Evolutionary conservation across 2,888 invertebrate genomes (phyloP).

Genomic region (Maniola hyperantus): DNA sequence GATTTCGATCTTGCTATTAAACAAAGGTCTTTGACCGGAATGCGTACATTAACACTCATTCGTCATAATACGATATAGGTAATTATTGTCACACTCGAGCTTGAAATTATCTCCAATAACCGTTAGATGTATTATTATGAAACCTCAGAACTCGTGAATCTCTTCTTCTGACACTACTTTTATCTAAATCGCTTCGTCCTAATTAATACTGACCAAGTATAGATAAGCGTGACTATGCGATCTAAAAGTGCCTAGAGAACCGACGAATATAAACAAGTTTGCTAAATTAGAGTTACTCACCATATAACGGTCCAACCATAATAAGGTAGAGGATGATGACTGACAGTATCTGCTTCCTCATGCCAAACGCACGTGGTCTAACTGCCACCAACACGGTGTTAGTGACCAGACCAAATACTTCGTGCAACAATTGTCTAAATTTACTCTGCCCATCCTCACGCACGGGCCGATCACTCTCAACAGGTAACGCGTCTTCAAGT

Average conservation of each 20-base stretch:
- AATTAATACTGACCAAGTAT: not conserved
- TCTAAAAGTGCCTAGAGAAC: not conserved
- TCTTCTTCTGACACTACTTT: not conserved
- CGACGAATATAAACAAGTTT: not conserved
- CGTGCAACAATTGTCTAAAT: slow-evolving; percentile 50
- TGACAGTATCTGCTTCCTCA: slow-evolving; percentile 66
- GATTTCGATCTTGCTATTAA: slow-evolving; percentile 27
- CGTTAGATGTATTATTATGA: not conserved
- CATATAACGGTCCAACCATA: slow-evolving; percentile 77
- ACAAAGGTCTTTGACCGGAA: slow-evolving; percentile 35
- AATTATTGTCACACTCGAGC: slow-evolving; percentile 29
- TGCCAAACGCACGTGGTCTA: slow-evolving; percentile 57
- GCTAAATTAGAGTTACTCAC: slow-evolving; percentile 52
- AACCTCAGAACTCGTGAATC: slow-evolving; percentile 15
- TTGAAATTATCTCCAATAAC: slow-evolving; percentile 26
- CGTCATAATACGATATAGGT: slow-evolving; percentile 30
- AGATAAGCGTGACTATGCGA: not conserved
- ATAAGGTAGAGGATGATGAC: slow-evolving; percentile 68
- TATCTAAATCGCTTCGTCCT: slow-evolving; percentile 9
- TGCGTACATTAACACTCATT: slow-evolving; percentile 28
- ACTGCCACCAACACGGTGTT: slow-evolving; percentile 71
- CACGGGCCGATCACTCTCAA: slow-evolving; percentile 39
- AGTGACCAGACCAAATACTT: slow-evolving; percentile 63
- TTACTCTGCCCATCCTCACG: slow-evolving; percentile 45
- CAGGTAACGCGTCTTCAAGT: slow-evolving; percentile 63